phyloP scores from a whole-genome alignment of 92 coral and sea anemone genomes.

The Porites cylindrica region DNA sequence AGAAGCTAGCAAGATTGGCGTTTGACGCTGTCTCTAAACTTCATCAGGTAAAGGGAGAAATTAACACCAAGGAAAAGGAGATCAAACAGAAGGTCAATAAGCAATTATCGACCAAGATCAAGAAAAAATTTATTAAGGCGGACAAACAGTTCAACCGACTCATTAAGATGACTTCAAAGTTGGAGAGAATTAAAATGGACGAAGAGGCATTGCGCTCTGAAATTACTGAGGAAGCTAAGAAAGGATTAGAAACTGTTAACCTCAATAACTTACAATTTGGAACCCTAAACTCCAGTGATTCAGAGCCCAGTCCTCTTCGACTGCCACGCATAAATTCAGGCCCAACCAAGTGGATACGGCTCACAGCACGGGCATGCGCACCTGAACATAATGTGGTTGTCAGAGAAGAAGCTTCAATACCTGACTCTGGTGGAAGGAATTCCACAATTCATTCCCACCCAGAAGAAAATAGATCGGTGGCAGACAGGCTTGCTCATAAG shows the following conservation, averaged over 20 bases:
- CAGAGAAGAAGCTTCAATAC: conserved; percentile 50
- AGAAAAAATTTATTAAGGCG: conserved; percentile 68
- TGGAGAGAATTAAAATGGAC: conserved; percentile 78
- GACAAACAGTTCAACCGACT: conserved; percentile 80
- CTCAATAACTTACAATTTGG: too few species aligned
- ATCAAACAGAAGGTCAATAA: conserved; percentile 64
- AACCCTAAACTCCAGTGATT: neutral
- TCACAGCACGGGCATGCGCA: conserved; percentile 7
- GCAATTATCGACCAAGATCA: conserved; percentile 62
- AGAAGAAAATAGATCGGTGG: conserved; percentile 73
- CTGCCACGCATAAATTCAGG: conserved; percentile 32
- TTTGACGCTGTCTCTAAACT: conserved; percentile 82
- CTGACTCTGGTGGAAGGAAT: conserved; percentile 58
- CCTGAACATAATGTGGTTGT: conserved; percentile 28
- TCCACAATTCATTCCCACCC: conserved; percentile 40
- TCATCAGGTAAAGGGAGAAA: conserved; percentile 67
- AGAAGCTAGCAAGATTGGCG: conserved; percentile 82
- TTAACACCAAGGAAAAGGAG: conserved; percentile 62
- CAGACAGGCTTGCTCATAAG: conserved; percentile 83
- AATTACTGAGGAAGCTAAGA: conserved; percentile 40
- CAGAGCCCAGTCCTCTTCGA: neutral
- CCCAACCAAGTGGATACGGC: conserved; percentile 23
- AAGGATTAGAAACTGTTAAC: neutral
- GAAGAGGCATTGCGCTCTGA: conserved; percentile 81
- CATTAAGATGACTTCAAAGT: conserved; percentile 74